phyloP scores from a whole-genome alignment of 2,888 invertebrate species.

The Acanthopleura granulata region DNA sequence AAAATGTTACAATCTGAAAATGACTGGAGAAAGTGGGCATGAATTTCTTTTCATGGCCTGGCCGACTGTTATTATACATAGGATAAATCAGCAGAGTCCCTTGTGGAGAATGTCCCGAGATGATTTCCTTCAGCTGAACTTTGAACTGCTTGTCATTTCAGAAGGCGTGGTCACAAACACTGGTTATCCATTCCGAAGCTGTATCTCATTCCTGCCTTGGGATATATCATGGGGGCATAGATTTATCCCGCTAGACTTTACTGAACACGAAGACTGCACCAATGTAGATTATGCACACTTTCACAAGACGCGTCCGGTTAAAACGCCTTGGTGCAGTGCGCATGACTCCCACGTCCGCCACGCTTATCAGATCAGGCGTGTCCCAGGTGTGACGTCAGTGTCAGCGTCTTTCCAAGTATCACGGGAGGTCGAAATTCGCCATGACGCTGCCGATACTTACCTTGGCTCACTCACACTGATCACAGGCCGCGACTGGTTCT shows the following conservation, averaged over 20 bases:
- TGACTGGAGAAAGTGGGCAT: constrained; percentile 90
- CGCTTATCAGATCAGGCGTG: too few relatives aligned
- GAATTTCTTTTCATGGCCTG: constrained; percentile 96
- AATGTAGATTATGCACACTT: constrained; percentile 36
- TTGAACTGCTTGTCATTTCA: constrained; percentile 94
- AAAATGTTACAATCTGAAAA: constrained; percentile 90
- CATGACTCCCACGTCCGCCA: not conserved
- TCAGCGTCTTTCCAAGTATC: too few relatives aligned
- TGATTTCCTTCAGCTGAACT: constrained; percentile 88
- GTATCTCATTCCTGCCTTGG: constrained; percentile 45
- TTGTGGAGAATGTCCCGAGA: constrained; percentile 89
- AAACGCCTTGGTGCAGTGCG: constrained; percentile 37
- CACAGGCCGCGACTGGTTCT: too few relatives aligned
- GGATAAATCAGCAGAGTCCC: constrained; percentile 89
- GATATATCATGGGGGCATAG: constrained; percentile 49
- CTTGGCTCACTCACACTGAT: too few relatives aligned
- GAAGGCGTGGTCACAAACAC: constrained; percentile 81
- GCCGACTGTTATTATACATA: constrained; percentile 96
- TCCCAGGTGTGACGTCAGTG: too few relatives aligned
- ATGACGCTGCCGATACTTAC: too few relatives aligned
- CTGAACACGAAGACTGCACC: constrained; percentile 22
- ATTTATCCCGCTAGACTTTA: constrained; percentile 31
- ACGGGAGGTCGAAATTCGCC: too few relatives aligned
- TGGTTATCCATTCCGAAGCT: constrained; percentile 46
- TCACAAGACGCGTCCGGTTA: constrained; percentile 30